phyloP scores from a whole-genome alignment of 2,888 invertebrate genomes.

The Pristionchus arcanus region DNA sequence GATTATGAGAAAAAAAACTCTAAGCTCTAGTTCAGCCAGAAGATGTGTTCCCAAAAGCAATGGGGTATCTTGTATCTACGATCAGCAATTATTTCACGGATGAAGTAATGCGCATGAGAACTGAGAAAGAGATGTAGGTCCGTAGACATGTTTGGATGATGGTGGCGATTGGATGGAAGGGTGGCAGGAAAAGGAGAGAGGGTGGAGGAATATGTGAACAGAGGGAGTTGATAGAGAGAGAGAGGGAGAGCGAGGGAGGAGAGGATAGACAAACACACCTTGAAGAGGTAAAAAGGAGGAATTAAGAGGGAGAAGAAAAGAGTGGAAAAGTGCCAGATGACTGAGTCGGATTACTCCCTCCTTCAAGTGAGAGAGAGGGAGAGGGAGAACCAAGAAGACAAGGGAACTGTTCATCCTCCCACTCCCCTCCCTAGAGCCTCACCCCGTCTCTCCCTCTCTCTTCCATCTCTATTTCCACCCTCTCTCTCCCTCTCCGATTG shows the following conservation, averaged over 20 bases:
- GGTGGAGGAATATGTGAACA: conserved; percentile 18
- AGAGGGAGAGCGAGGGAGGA: conserved; percentile 35
- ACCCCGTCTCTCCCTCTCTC: background rate
- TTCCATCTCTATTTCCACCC: background rate
- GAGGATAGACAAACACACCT: conserved; percentile 43
- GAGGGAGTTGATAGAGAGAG: conserved; percentile 39
- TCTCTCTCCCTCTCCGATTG: conserved; percentile 11
- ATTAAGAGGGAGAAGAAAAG: conserved; percentile 54
- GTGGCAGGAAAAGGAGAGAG: conserved; percentile 43
- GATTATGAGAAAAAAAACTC: background rate
- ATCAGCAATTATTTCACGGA: no score
- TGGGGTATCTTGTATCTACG: no score
- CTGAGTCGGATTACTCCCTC: conserved; percentile 43
- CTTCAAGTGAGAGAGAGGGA: background rate
- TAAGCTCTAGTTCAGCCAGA: background rate
- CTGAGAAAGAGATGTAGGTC: conserved; percentile 24
- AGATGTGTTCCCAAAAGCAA: no score
- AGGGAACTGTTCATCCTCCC: conserved; percentile 45
- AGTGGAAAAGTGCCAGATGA: conserved; percentile 45
- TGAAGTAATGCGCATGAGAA: no score
- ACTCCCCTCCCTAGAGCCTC: conserved; percentile 21
- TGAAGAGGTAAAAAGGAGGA: conserved; percentile 43
- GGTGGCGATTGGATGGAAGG: conserved; percentile 15
- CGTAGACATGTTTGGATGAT: background rate
- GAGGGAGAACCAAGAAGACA: conserved; percentile 36